A percentile compares a stretch with the other conserved stretches of the same genome.
Conservation (phyloP, 2,888 invertebrate species). For the Phengaris alcon region DNA sequence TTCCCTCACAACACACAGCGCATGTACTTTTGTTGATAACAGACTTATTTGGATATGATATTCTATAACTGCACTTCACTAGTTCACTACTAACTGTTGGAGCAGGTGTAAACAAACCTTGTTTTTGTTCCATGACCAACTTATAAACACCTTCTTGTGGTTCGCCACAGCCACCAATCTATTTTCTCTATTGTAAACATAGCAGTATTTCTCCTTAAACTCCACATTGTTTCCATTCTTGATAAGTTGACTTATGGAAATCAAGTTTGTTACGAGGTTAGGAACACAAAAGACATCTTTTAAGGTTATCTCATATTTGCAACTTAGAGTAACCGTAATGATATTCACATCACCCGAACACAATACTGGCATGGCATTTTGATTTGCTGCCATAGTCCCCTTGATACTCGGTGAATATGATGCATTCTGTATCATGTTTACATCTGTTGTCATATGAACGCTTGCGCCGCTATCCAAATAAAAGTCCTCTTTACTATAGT, state of each 20-base stretch:
- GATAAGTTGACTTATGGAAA: constrained; percentile 13
- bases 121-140: background rate
- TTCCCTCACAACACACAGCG: constrained; percentile 37
- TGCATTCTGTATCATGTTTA: background rate
- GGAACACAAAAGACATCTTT: background rate
- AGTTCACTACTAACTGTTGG: background rate
- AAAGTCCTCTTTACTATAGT: background rate
- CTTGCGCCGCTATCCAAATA: background rate
- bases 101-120: background rate
- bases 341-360: constrained; percentile 32
- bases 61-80: constrained; percentile 37
- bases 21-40: constrained; percentile 35
- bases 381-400: constrained; percentile 33
- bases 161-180: background rate
- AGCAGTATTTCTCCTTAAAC: background rate
- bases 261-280: background rate
- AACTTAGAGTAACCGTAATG: constrained; percentile 2
- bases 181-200: background rate
- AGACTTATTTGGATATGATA: constrained; percentile 35
- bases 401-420: constrained; percentile 26
- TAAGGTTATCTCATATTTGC: background rate
- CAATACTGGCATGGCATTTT: constrained; percentile 33
- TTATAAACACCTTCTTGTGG: background rate
- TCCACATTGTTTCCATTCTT: constrained; percentile 1
- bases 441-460: background rate